Evolutionary conservation across 1,140 invertebrate genomes (phyloP).

Genomic region (Melipona quadrifasciata): DNA sequence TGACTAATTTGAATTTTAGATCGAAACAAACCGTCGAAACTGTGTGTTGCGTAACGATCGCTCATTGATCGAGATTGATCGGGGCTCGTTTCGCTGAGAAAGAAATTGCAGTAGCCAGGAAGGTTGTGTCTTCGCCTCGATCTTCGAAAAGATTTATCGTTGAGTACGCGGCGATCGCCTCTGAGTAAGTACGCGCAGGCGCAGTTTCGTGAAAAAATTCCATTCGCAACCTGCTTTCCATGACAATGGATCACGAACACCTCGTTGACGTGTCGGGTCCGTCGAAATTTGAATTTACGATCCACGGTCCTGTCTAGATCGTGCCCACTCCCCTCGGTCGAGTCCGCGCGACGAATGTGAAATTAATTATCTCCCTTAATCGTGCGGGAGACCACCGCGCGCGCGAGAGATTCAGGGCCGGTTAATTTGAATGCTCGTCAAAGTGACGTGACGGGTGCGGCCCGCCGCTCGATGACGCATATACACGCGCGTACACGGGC

Average conservation of each 20-base stretch:
- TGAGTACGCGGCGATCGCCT: too few relatives aligned
- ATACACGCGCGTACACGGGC: background rate
- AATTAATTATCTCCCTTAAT: conserved; percentile 63
- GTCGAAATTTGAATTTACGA: conserved; percentile 17
- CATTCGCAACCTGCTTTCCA: background rate
- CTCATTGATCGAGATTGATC: too few relatives aligned
- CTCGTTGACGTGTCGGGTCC: background rate
- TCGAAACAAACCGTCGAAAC: background rate
- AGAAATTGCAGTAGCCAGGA: too few relatives aligned
- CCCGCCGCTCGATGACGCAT: conserved; percentile 12
- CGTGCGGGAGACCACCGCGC: conserved; percentile 38
- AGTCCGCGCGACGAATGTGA: conserved; percentile 31
- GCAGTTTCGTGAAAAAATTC: background rate
- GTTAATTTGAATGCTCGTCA: conserved; percentile 64
- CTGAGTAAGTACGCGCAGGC: too few relatives aligned
- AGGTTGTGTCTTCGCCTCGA: too few relatives aligned
- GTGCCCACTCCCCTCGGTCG: background rate
- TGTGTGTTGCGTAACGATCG: background rate
- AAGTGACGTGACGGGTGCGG: conserved; percentile 39
- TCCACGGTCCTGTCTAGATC: too few relatives aligned
- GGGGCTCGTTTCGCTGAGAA: too few relatives aligned
- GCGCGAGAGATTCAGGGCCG: conserved; percentile 53
- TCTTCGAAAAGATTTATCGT: too few relatives aligned
- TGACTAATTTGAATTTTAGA: background rate
- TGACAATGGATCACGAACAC: background rate